Conservation (phyloP, 1,140 invertebrate species). For the Sitophilus oryzae region DNA sequence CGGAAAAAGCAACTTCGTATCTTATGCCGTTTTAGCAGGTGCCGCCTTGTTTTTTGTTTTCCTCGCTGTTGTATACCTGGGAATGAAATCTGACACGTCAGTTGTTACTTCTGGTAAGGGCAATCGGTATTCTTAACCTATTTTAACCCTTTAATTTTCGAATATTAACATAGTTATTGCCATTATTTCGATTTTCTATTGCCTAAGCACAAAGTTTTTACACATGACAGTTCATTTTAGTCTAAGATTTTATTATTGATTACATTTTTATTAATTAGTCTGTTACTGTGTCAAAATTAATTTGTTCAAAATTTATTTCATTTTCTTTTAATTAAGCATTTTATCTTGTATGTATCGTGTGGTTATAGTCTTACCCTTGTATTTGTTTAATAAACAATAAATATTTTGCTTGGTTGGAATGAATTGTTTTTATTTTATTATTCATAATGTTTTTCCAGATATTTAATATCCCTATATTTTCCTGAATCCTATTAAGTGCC, state of each 20-base stretch:
- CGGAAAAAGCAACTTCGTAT: slow-evolving; percentile 57
- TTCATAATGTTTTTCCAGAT: slow-evolving; percentile 9
- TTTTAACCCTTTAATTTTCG: not conserved
- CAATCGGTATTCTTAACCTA: slow-evolving; percentile 18
- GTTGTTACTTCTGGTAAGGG: slow-evolving; percentile 37
- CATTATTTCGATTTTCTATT: not conserved
- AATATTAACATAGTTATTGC: not conserved
- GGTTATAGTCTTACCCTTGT: slow-evolving; percentile 7
- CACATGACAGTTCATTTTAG: no score
- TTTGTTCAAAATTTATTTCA: no score
- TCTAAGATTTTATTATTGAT: no score
- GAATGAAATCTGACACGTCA: slow-evolving; percentile 45
- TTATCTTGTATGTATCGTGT: no score
- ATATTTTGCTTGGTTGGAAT: slow-evolving; percentile 34
- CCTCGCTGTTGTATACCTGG: slow-evolving; percentile 60
- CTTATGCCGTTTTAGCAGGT: slow-evolving; percentile 55
- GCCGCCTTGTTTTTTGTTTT: slow-evolving; percentile 59
- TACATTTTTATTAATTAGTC: no score
- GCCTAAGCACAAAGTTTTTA: no score
- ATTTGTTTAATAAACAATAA: slow-evolving; percentile 38
- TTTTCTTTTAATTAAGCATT: no score
- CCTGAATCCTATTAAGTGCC: slow-evolving; percentile 10
- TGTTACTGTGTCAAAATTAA: no score
- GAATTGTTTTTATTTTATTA: slow-evolving; percentile 25
- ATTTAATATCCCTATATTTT: slow-evolving; percentile 11